Base-by-base conservation (phyloP, 2,113 vertebrate species). In the Cephalopholis sonnerati region DNA sequence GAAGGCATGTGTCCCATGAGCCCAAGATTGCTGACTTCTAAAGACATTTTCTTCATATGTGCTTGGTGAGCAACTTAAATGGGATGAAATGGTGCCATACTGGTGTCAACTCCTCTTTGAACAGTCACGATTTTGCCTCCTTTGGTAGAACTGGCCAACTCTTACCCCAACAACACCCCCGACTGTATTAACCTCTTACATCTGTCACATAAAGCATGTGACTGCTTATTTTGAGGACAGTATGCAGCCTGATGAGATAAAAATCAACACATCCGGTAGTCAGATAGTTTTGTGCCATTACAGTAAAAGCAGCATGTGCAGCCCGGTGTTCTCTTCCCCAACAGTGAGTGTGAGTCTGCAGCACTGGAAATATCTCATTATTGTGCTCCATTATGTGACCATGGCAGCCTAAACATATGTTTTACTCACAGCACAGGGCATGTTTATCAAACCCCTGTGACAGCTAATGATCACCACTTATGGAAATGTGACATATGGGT, bases 401-500 rank as follows among this genome's bases (percentile, higher is more conserved):
- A 44, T 48, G 64, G 39, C 51, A 77, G 59, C 63, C 32, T 59
- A 81, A 86, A 81, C 74, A 75, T 71, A 77, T 41, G 69, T 51
- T 74, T 66, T 13, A 53, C 22, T 59, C 46, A 48, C 46, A 51
- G 58, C 55, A 63, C 24, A 39, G 18, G 50, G 54, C 57, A 36
- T 36, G 32, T 59, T 86, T 70, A 83, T 85, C 24, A 86, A 88
- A 74, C 44, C 58, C n/a, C 36, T 2, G 4, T 66, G 63, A 70
- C 50, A 68, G 27, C 66, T 68, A 72, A 71, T 81, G 69, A 85
- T 82, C 51, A 76, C 22, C 48, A 44, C 41, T 82, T 65, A 76
- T 68, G 65, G 51, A 79, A 81, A 59, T 73, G 63, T 79, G 66
- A 67, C 67, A 57, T 70, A 69, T 57, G 29, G 16, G 8, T 11